Base-by-base conservation (phyloP, 2,113 vertebrate genomes). In the Leptocoma aspasia region DNA sequence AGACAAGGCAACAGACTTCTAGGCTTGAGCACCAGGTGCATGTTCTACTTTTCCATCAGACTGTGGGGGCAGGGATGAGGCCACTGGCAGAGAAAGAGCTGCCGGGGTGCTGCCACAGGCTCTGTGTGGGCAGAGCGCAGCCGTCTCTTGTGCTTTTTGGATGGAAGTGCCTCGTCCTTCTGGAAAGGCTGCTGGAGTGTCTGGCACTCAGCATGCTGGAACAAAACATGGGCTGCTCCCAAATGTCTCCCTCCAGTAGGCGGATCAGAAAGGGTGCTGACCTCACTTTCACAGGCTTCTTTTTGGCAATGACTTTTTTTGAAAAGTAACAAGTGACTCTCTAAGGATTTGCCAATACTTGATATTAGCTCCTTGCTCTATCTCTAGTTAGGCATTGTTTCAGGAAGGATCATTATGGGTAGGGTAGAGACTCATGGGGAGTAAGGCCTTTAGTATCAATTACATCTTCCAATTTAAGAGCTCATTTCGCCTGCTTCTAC, bases 131-230 rank as follows among this genome's bases (percentile, higher is more conserved):
- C 33, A 71, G 69, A 78, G 27, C 0, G 2, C 0, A 1, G 8
- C 56, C 0, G 0, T 28, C 28, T 80, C 57, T 60, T 2, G 0
- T 0, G 0, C 7, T 60, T 52, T 60, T 26, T 14, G 73, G 15
- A 16, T 76, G 30, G 49, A 56, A 71, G 39, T 15, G 13, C 28
- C 44, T 79, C 0, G 2, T 86, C 78, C 49, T 71, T 90, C 53
- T 76, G 66, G 70, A 79, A 82, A 50, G 1, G 5, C 65, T 87
- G 54, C 50, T 72, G 37, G 19, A 7, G 70, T 6, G 56, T 65
- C 75, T 90, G 88, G 39, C 4, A 5, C 30, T 57, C 53, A 13
- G 61, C 19, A 1, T 13, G 44, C 22, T 82, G 11, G 57, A 44
- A 7, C 0, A 5, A 68, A 75, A 11, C 19, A 16, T 0, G 4